These are phyloP conservation scores for Heteromurus nitidus DNA, from an alignment of 2,888 invertebrate genomes.

Conservation along the genomic window DNA sequence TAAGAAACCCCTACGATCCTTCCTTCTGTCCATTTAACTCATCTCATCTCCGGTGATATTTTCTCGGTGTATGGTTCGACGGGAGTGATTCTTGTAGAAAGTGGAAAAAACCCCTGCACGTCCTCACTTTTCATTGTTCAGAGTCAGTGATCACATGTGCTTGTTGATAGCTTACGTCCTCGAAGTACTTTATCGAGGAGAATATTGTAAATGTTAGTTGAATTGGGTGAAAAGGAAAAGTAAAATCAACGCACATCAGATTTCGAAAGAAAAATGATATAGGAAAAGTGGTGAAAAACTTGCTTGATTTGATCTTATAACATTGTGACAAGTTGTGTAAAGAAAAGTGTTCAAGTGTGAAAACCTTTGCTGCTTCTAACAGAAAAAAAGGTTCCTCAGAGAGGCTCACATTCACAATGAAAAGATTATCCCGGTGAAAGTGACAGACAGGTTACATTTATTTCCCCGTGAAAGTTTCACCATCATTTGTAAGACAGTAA, in stretches of 20 bases:
- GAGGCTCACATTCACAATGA: not conserved
- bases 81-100: too few relatives aligned
- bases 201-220: too few relatives aligned
- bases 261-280: too few relatives aligned
- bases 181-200: too few relatives aligned
- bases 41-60: too few relatives aligned
- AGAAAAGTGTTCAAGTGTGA: constrained; percentile 9
- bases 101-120: constrained; percentile 49
- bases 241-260: not conserved
- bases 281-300: not conserved
- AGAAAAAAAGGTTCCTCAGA: not conserved
- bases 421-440: constrained; percentile 49
- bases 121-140: constrained; percentile 55
- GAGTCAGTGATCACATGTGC: constrained; percentile 45
- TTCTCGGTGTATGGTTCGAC: too few relatives aligned
- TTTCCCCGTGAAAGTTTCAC: constrained; percentile 32
- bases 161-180: too few relatives aligned
- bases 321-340: not conserved
- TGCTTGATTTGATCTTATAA: not conserved
- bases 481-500: too few relatives aligned
- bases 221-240: too few relatives aligned
- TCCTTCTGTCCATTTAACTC: too few relatives aligned
- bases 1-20: too few relatives aligned
- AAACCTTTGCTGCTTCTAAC: constrained; percentile 10
- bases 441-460: constrained; percentile 58